Evolutionary conservation across 2,888 invertebrate genomes (phyloP), one percentile per base, ranked within the genome.

Genomic region (Heliconius ismenius): DNA sequence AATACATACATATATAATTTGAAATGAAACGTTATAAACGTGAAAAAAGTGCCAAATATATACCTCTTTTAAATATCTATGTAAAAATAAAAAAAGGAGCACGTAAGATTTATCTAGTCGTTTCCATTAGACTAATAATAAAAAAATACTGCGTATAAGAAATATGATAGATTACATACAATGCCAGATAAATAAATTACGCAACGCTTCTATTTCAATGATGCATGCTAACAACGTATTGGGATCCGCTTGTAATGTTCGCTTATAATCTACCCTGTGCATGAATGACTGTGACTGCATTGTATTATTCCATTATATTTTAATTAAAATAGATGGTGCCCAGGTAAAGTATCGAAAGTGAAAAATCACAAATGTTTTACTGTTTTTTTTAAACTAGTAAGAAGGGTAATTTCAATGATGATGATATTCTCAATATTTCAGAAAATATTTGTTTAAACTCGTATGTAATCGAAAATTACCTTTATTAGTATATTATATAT

Each of bases 221-320:
- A 69, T 69, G 49, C 69, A 69, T 58, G 26, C 28, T 69, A n/a
- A 54, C 21, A 69, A n/a, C 69, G 54, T 69, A 69, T 69, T 32
- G 69, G 21, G 13, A 54, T 54, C 28, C 11, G 11, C n/a, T 69
- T n/a, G 54, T 69, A 69, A 49, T 28, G 28, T 26, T 21, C 18
- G n/a, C 28, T 28, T 69, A 69, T 28, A 54, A 69, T 69, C 11
- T 54, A 69, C 28, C 28, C 7, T 54, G 54, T 69, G 49, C n/a
- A 54, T 69, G 69, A 32, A 69, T 54, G 28, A 68, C 43, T 54
- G 2, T 2, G 13, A 67, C 24, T 6, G 24, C 24, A 6, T 13
- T 24, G 24, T 39, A 67, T 43, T 67, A 67, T 67, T 67, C 39
- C 39, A 67, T 43, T 24, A 1, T 6, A 24, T 2, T 39, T 39